Percentiles rank a stretch among this genome's conserved stretches.
Evolutionary conservation across 2,888 invertebrate species (phyloP).

Genomic region (Tinea pellionella): DNA sequence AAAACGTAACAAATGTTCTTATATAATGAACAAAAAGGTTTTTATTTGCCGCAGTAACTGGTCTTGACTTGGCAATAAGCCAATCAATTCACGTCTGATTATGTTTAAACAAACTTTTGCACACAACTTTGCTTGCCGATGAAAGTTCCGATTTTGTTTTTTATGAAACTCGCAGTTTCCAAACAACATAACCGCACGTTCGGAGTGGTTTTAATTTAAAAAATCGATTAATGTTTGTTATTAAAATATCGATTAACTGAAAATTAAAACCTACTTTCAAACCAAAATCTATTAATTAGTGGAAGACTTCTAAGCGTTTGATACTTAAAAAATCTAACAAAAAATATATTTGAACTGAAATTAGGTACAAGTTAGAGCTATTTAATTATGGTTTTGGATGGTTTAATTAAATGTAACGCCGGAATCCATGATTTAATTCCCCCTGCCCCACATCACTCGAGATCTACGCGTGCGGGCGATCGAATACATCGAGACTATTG

Average conservation of each 20-base stretch:
- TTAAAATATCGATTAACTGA: not conserved
- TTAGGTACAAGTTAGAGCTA: not conserved
- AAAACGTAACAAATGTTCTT: not conserved
- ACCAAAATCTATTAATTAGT: too few relatives aligned
- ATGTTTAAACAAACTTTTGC: slow-evolving; percentile 2
- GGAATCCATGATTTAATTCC: too few relatives aligned
- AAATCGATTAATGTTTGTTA: not conserved
- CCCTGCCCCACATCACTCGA: too few relatives aligned
- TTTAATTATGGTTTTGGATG: not conserved
- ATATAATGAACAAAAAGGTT: not conserved
- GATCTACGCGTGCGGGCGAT: too few relatives aligned
- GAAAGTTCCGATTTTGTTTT: not conserved
- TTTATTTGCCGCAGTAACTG: not conserved
- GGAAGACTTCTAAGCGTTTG: too few relatives aligned
- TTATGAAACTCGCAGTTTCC: not conserved
- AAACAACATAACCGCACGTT: not conserved
- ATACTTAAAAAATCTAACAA: too few relatives aligned
- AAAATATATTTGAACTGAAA: too few relatives aligned
- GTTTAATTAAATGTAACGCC: not conserved
- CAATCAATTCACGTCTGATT: slow-evolving; percentile 1
- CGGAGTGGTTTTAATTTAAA: not conserved
- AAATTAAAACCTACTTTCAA: not conserved
- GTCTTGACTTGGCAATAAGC: not conserved
- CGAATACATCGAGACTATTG: too few relatives aligned
- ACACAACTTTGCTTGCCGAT: not conserved